Base-by-base conservation (phyloP, 2,113 vertebrate genomes). In the Microtus ochrogaster region DNA sequence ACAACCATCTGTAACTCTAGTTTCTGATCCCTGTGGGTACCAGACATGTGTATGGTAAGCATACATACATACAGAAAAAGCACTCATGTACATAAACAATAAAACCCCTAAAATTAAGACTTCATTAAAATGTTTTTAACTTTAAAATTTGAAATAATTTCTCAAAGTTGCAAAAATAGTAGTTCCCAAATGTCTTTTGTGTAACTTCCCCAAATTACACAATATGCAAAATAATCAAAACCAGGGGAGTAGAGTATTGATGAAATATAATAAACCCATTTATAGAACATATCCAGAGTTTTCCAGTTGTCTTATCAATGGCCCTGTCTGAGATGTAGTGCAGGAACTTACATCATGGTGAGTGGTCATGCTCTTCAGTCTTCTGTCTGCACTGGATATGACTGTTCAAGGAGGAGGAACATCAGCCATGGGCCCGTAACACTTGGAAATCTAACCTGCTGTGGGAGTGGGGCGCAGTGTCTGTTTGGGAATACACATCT, bases 81-180 rank as follows among this genome's bases (percentile, higher is more conserved):
- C 55, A 83, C 55, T 61, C 55, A 61, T 16, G 58, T 61, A 28
- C 13, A 28, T 39, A 61, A 83, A 61, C 28, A 33, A 7, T 33
- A 39, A 73, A 39, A 73, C 8, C 70, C 70, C 70, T n/a, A 61
- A 83, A 61, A 61, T 16, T 28, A 58, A 39, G 21, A 61, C 22
- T 83, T 61, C 7, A 26, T 61, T 61, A 83, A 61, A 61, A 61
- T 14, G 2, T 0, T 82, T 83, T 65, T 44, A 12, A 44, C 47
- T 91, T 70, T 72, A 72, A 81, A 82, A 36, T 72, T 73, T 66
- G 89, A 58, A 92, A 17, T 65, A 90, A 83, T 55, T 76, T 61
- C 22, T 78, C 72, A 83, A 10, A 89, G 28, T 73, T 81, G 30
- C 17, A 58, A 39, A 93, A 81, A 70, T 41, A 13, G 33, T 2